Evolutionary conservation across 2,888 invertebrate species (phyloP), one percentile per base, ranked within the genome.

Genomic region (Bellardia bayeri): DNA sequence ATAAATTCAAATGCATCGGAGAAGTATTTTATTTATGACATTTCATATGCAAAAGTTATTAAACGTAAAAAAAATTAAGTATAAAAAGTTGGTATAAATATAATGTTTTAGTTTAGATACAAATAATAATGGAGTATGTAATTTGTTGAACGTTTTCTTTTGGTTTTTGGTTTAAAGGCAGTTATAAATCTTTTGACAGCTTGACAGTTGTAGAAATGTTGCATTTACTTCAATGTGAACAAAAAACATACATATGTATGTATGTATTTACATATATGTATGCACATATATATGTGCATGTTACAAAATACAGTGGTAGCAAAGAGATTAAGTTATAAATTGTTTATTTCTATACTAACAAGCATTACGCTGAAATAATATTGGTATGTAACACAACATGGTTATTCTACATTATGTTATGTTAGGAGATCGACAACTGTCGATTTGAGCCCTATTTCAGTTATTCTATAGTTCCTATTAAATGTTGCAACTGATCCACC

Each of bases 161-260:
- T 56, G n/a, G 7, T 54, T 78, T 37, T 84, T 78, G 58, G 76
- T 80, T 64, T 61, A 64, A 58, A 72, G 61, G 81, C 83, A 75
- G 83, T 84, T 85, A 86, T 86, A 89, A 85, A 87, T 86, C 82
- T 88, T 81, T 64, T 87, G 89, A 89, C 87, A 89, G 85, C 78
- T 82, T 88, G 89, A 88, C 89, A 89, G 84, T 66, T 76, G 89
- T 81, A 75, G 88, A 88, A 83, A 88, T 78, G 82, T 78, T 81
- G 74, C 56, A 86, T 74, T 74, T 74, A 82, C 11, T 69, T 75
- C 68, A 56, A 85, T 68, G 51, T 71, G 64, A 45, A 37, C 5
- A 63, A 81, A 51, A 33, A 79, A 51, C 75, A 54, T 82, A 54
- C 49, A 45, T 8, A 78, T 58, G 64, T 9, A 37, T 58, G 37